Evolutionary conservation across 2,888 invertebrate genomes (phyloP).

Genomic region (Macroteleia sp.): DNA sequence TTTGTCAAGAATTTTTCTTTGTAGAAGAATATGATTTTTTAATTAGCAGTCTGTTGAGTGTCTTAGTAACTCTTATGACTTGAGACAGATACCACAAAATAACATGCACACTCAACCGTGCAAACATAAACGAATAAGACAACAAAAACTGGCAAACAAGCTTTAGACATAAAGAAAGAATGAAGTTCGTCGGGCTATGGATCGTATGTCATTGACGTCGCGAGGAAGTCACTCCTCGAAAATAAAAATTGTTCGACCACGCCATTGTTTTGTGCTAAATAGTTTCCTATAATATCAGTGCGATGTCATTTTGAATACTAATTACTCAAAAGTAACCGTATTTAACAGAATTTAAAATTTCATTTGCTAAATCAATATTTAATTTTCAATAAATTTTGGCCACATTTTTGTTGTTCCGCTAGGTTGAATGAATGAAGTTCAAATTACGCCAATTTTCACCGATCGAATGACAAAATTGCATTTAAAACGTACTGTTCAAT

Average conservation of each 20-base stretch:
- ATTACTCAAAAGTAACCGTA: no score
- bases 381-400: no score
- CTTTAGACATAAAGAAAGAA: slow-evolving; percentile 44
- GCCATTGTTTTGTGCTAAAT: no score
- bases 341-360: no score
- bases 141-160: slow-evolving; percentile 57
- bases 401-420: slow-evolving; percentile 47
- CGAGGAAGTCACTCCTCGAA: slow-evolving; percentile 23
- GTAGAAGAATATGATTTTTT: slow-evolving; percentile 46
- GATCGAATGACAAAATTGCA: slow-evolving; percentile 27
- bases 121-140: slow-evolving; percentile 58
- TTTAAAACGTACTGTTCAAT: slow-evolving; percentile 30
- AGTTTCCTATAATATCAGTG: no score
- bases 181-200: slow-evolving; percentile 21
- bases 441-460: slow-evolving; percentile 41
- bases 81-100: slow-evolving; percentile 62
- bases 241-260: slow-evolving; percentile 44
- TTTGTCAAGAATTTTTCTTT: slow-evolving; percentile 23
- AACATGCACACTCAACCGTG: slow-evolving; percentile 62
- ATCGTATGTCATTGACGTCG: slow-evolving; percentile 62
- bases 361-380: no score
- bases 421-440: slow-evolving; percentile 27
- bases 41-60: slow-evolving; percentile 54
- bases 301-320: no score
- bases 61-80: slow-evolving; percentile 45